These are phyloP conservation scores for Hemibagrus wyckioides DNA, from an alignment of 2,113 vertebrate species.

Conservation along the genomic window DNA sequence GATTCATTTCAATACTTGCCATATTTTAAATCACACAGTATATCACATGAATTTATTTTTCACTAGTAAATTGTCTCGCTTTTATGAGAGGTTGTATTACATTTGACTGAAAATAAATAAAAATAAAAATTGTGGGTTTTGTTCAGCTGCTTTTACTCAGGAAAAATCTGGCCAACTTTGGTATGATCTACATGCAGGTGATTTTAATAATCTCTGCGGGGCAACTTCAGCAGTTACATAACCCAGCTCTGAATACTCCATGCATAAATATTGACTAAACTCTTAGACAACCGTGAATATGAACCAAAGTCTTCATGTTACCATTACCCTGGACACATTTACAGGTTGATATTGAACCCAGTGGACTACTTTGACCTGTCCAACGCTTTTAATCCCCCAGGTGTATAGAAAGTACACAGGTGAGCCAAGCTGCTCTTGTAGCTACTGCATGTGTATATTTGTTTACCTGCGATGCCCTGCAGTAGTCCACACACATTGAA, in stretches of 20 bases:
- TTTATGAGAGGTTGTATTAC: background rate
- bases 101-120: background rate
- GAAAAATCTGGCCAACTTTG: background rate
- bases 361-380: background rate
- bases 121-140: background rate
- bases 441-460: background rate
- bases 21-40: background rate
- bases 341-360: too few relatives aligned
- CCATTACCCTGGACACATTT: background rate
- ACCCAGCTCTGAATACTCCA: background rate
- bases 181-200: background rate
- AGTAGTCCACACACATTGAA: constrained; percentile 97
- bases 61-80: background rate
- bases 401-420: background rate
- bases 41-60: background rate
- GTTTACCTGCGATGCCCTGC: constrained; percentile 90
- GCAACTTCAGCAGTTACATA: background rate
- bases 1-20: background rate
- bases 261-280: background rate
- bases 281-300: background rate
- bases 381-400: background rate
- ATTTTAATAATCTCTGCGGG: background rate
- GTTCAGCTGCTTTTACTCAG: background rate
- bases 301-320: background rate
- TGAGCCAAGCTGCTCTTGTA: background rate